Percentiles rank a stretch among this genome's conserved stretches.
These are phyloP conservation scores for Nothocercus nigrocapillus DNA, from an alignment of 2,113 vertebrate genomes.

Conservation along the genomic window DNA sequence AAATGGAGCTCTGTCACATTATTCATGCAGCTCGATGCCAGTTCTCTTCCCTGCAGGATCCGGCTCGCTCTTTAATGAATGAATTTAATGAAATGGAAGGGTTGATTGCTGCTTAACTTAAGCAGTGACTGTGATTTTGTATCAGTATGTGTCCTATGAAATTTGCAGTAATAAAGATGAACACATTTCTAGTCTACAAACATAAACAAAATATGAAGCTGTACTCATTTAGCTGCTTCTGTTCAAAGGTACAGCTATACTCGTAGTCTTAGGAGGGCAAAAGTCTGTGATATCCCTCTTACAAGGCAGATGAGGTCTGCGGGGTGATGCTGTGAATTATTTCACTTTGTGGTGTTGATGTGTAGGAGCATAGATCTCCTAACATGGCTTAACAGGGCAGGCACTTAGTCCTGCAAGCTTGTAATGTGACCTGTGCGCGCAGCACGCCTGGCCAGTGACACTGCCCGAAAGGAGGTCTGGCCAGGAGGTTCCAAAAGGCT, in stretches of 20 bases:
- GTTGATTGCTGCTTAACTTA: not conserved
- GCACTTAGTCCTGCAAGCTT: not conserved
- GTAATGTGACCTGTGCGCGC: not conserved
- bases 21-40: not conserved
- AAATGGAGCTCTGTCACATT: not conserved
- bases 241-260: not conserved
- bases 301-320: not conserved
- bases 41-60: not conserved
- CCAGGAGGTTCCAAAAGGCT: not conserved
- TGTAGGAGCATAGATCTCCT: not conserved
- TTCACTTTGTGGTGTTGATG: not conserved
- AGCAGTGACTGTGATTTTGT: not conserved
- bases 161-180: not conserved
- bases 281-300: not conserved
- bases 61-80: not conserved
- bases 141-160: not conserved
- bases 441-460: not conserved
- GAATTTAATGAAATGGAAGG: not conserved
- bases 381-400: not conserved
- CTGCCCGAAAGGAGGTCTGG: not conserved
- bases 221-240: not conserved
- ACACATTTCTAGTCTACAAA: not conserved
- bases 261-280: not conserved
- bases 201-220: not conserved
- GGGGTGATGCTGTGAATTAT: not conserved